These are phyloP conservation scores for Zosterops borbonicus DNA, from an alignment of 2,113 vertebrate genomes.

Conservation along the genomic window DNA sequence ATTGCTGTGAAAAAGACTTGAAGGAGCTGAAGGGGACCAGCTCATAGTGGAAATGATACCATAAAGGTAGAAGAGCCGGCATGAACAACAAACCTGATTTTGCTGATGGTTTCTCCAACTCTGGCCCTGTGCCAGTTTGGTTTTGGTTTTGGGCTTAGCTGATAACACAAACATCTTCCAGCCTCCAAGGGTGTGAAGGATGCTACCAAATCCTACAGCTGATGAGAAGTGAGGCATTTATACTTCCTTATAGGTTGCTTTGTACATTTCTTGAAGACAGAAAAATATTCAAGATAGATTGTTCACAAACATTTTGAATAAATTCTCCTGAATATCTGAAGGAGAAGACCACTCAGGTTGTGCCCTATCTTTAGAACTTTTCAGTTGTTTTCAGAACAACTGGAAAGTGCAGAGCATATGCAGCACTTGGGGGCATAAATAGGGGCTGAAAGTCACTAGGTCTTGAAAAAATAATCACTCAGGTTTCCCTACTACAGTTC, in stretches of 20 bases:
- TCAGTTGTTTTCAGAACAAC: not conserved
- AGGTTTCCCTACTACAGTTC: not conserved
- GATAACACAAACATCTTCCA: not conserved
- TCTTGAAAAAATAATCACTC: not conserved
- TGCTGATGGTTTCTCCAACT: not conserved
- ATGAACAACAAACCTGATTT: not conserved
- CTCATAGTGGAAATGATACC: not conserved
- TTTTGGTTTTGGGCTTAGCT: not conserved
- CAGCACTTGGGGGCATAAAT: not conserved
- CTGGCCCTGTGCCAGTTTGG: not conserved
- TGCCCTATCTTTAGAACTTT: not conserved
- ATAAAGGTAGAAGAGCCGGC: not conserved
- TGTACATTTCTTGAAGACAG: not conserved
- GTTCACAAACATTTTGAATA: not conserved
- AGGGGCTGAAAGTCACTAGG: not conserved
- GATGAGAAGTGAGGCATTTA: not conserved
- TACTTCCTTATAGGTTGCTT: not conserved
- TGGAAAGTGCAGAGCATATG: not conserved
- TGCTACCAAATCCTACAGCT: not conserved
- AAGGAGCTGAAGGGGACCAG: not conserved
- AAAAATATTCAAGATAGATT: not conserved
- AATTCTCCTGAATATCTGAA: not conserved
- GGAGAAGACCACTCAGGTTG: not conserved
- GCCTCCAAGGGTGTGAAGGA: not conserved
- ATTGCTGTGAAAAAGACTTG: not conserved